Conservation (phyloP, 2,888 invertebrate species). For the Mallateleia sp. region DNA sequence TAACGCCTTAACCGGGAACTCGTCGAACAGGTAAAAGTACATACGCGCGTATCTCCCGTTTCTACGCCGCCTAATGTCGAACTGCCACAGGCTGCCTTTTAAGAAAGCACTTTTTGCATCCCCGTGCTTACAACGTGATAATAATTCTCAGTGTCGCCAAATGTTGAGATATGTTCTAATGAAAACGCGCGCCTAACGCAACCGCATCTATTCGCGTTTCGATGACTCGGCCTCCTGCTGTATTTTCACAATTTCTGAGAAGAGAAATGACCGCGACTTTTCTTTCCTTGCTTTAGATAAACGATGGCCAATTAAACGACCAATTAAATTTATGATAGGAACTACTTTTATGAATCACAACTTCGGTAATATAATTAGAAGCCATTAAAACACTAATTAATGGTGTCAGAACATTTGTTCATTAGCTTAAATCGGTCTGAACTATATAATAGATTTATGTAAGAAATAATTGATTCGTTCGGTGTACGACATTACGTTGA, state of each 20-base stretch:
- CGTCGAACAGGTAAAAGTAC: slow-evolving; percentile 83
- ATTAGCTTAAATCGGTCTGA: slow-evolving; percentile 37
- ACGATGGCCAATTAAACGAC: slow-evolving; percentile 55
- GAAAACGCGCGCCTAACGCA: slow-evolving; percentile 50
- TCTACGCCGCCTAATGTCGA: slow-evolving; percentile 79
- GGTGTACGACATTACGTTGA: neutral
- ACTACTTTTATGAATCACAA: slow-evolving; percentile 49
- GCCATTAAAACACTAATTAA: slow-evolving; percentile 50
- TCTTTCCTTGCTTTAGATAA: slow-evolving; percentile 33
- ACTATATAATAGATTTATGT: too few relatives aligned
- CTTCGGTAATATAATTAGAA: slow-evolving; percentile 55
- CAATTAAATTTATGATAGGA: slow-evolving; percentile 65
- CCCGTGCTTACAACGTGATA: slow-evolving; percentile 72
- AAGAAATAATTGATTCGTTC: neutral
- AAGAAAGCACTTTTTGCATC: slow-evolving; percentile 70
- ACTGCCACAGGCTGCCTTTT: slow-evolving; percentile 77
- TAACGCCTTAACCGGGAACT: slow-evolving; percentile 88
- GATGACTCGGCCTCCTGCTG: slow-evolving; percentile 24
- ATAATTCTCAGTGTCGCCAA: slow-evolving; percentile 77
- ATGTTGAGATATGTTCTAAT: slow-evolving; percentile 69
- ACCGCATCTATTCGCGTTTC: slow-evolving; percentile 34
- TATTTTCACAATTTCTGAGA: slow-evolving; percentile 64
- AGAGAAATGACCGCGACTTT: slow-evolving; percentile 46
- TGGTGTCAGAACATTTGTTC: slow-evolving; percentile 63
- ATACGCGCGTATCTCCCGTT: slow-evolving; percentile 64